Base-by-base conservation (phyloP, 2,888 invertebrate genomes). In the Saturnia japonica region DNA sequence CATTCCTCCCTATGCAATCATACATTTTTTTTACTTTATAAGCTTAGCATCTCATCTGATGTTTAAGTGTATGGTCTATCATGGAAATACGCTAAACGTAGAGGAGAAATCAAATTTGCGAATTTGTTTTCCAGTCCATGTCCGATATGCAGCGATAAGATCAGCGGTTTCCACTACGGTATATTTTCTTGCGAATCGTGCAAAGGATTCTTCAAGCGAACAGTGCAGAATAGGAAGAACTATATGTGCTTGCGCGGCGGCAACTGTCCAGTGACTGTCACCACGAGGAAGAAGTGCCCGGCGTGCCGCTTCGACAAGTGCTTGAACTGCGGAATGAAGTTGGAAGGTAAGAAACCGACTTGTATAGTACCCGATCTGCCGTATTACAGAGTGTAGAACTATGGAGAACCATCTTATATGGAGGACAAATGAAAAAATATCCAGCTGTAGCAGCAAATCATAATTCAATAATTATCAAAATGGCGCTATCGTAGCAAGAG, bases 161-260 rank as follows among this genome's bases (percentile, higher is more conserved):
- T 98, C 86, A 98, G 98, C 79, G 98, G 99, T 43, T 99, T 99
- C 93, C 99, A 99, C 91, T 99, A 99, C 90, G 99, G 99, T 16
- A 99, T 99, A 81, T 99, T 99, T 94, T 99, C 98, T 16, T 99
- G 99, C 92, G 99, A 99, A 88, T 98, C 98, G 28, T 99, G 99
- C 91, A 99, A 99, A 91, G 99, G 99, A 2, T 99, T 99, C 94
- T 99, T 99, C 94, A 99, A 99, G 91, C 95, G 99, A 74, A 99
- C 99, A 28, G 99, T 99, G n/a, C 99, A 99, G 93, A 99, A 99
- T 88, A 96, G 99, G 78, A 99, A 99, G 94, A 98, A 98, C 88
- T 99, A 99, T 91, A 97, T 98, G 84, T 99, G 99, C 87, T 94
- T 97, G 68, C 95, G 98, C 42, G 98, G 98, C 1, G 98, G 98